These are phyloP conservation scores for Helicoverpa zea DNA, from an alignment of 1,140 invertebrate species.

Conservation along the genomic window DNA sequence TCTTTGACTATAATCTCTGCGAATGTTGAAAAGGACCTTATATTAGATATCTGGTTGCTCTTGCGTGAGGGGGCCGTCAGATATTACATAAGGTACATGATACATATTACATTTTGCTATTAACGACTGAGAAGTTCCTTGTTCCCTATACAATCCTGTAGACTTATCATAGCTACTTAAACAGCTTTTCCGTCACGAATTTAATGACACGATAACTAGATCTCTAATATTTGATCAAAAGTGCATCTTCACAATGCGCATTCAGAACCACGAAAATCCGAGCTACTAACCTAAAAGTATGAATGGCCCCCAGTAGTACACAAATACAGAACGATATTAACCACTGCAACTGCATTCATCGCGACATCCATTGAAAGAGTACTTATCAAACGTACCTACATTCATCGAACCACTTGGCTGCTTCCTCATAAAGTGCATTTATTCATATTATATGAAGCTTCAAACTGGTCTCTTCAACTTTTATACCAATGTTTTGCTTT, in stretches of 20 bases:
- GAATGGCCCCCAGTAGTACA: not conserved
- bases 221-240: not conserved
- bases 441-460: not conserved
- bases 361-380: constrained; percentile 8
- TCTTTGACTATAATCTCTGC: too few species aligned
- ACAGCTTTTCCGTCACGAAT: too few species aligned
- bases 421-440: constrained; percentile 32
- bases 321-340: not conserved
- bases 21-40: too few species aligned
- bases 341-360: not conserved
- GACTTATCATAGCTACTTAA: too few species aligned
- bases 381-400: not conserved
- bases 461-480: constrained; percentile 11
- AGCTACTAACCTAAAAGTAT: constrained; percentile 1
- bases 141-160: too few species aligned
- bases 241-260: not conserved
- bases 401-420: constrained; percentile 24
- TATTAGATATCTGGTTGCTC: too few species aligned
- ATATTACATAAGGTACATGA: too few species aligned
- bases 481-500: constrained; percentile 2
- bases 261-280: not conserved
- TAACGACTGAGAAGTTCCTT: too few species aligned
- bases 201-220: not conserved
- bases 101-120: too few species aligned
- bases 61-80: too few species aligned